Base-by-base conservation (phyloP, 2,888 invertebrate species). In the Tholera decimalis region DNA sequence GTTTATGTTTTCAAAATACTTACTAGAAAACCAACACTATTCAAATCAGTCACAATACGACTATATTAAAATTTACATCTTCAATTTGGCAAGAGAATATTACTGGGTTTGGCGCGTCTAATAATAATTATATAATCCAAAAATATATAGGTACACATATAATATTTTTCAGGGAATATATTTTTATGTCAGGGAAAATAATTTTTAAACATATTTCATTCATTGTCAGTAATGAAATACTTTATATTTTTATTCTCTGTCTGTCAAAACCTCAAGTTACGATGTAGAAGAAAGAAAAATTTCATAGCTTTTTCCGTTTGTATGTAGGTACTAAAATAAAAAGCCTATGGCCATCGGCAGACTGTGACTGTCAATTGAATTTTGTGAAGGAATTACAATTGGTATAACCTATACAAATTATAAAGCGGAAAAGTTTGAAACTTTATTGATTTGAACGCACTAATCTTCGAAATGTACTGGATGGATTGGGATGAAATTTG, bases 51-150 rank as follows among this genome's bases (percentile, higher is more conserved):
- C 24, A 20, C 43, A 22, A 39, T 58, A 39, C 22, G 24, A 2
- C 2, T 24, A 13, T 30, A 18, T 15, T 37, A 15, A 20, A 3
- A 24, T 44, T 24, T 15, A 37, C n/a, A 6, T 28, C 7, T 39
- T 46, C 26, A n/a, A 39, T 61, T 58, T 58, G 58, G 61, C 58
- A 39, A 28, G 28, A 60, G 20, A 58, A 60, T 39, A 58, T 61
- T 60, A 61, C 13, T 39, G 22, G 9, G 18, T 56, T 56, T 56
- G 1, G 15, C 18, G 20, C 26, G 9, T 55, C 3, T n/a, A 30
- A 30, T 3, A 22, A 22, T 53, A 22, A 33, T 4, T 11, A 15
- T 5, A n/a, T n/a, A 44, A 15, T 24, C 2, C 6, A 7, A 24
- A 44, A 24, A 8, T 15, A 46, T 46, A 26, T 26, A 2, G 20